Base-by-base conservation (phyloP, 2,113 vertebrate species). In the Zosterops lateralis region DNA sequence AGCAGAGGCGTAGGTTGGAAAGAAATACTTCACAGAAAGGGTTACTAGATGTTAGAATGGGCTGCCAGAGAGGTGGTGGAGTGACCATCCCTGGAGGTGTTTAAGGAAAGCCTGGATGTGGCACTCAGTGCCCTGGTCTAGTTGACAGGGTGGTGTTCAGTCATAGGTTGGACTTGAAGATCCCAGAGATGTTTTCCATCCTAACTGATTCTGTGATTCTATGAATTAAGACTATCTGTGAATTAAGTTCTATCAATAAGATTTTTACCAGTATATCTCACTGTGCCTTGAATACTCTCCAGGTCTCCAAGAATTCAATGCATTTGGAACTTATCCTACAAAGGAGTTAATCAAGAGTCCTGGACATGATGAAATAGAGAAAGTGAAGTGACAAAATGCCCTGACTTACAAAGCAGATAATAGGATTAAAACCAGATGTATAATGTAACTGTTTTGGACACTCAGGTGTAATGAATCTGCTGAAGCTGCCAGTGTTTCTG, bases 21-120 rank as follows among this genome's bases (percentile, higher is more conserved):
- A 67, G 4, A 61, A 54, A 34, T 14, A 40, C 17, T 67, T 67
- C 61, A 40, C 1, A 8, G 14, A 67, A 61, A 21, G 24, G 4
- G 29, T 54, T 14, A 12, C 57, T 12, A 20, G n/a, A 12, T 25
- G 32, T 10, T 29, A 21, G 20, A 47, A 22, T 42, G 29, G 17
- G 10, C 54, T 75, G 8, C 54, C 47, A 54, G 12, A 8, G 6
- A 31, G 19, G 6, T 31, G 29, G n/a, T 67, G 34, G 25, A 34
- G 25, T 47, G 4, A 40, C 10, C 1, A 1, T 34, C 19, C 19
- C 24, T 61, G 29, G 19, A 18, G 29, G 9, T 18, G 7, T 31
- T 75, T 68, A 40, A 54, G 17, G 7, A 61, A 61, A 67, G n/a
- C 7, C 29, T 47, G 61, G 16, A n/a, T 0, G 0, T 45, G 19